A percentile compares a stretch with the other conserved stretches of the same genome.
Conservation (phyloP, 2,113 vertebrate genomes). For the Corythornis vintsioides region DNA sequence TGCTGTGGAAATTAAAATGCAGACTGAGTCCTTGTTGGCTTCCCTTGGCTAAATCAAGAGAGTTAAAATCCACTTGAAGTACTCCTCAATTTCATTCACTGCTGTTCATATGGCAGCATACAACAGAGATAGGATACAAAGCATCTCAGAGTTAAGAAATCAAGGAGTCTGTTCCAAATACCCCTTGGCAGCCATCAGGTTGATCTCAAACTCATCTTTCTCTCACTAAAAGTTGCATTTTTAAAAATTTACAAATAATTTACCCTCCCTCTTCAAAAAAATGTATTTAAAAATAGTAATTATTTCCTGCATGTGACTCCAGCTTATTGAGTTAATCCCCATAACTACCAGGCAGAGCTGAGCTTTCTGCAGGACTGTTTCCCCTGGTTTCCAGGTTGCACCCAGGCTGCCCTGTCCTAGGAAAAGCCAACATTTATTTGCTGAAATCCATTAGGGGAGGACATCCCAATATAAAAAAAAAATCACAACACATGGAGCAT, state of each 20-base stretch:
- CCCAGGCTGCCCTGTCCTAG: background rate
- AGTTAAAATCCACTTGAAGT: background rate
- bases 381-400: background rate
- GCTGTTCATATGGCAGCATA: background rate
- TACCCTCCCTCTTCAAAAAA: background rate
- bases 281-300: background rate
- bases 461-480: background rate
- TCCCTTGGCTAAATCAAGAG: conserved; percentile 29
- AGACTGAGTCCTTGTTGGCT: background rate
- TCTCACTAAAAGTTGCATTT: background rate
- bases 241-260: background rate
- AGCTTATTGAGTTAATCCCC: background rate
- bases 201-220: background rate
- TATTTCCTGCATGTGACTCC: background rate
- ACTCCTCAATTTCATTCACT: background rate
- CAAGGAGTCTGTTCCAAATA: background rate
- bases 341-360: background rate
- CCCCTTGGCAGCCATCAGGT: background rate
- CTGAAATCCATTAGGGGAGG: background rate
- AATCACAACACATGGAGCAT: background rate
- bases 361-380: background rate
- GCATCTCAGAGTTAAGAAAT: background rate
- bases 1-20: background rate
- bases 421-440: background rate
- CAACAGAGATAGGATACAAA: conserved; percentile 2